Evolutionary conservation across 2,113 vertebrate genomes (phyloP), one percentile per base, ranked within the genome.

Genomic region (Saccopteryx bilineata): DNA sequence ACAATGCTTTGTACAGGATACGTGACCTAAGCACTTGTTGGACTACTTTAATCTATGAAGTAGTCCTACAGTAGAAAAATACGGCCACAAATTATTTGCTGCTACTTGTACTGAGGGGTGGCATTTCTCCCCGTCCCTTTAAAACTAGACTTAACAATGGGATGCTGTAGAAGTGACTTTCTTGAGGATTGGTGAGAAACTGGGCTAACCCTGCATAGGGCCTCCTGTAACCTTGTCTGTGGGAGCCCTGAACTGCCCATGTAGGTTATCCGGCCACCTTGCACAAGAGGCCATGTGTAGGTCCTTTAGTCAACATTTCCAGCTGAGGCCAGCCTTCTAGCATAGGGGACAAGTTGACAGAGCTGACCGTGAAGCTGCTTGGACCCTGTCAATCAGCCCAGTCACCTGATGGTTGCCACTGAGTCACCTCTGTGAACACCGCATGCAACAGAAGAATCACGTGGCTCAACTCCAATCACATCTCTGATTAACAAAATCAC

Each of bases 161-260:
- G 90, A 93, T 92, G 19, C 69, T 96, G 6, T 26, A 66, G 31
- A 96, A 94, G 10, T 82, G 24, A 54, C 68, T 50, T 91, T 91
- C 31, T 18, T 92, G 17, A 90, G 8, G 72, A 83, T 26, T 75
- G 24, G n/a, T 79, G 78, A 87, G 48, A 85, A 83, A 18, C 58
- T 66, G 82, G 33, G 61, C 17, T 82, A 95, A 71, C 78, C 93
- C 68, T 91, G 39, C 14, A 54, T 31, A 81, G 11, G n/a, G 46
- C 15, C 71, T 94, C 56, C 74, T 61, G 2, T 28, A 78, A 72
- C 9, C 61, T 7, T 87, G n/a, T 89, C 26, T 68, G 26, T 68
- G 90, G 63, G 52, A 93, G 13, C 12, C 21, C 10, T 80, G n/a
- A 92, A 87, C 13, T 65, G 71, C 31, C 5, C 63, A 56, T 4